Evolutionary conservation across 2,797 vertebrate species (phyloP), one percentile per base, ranked within the genome.

Genomic region (Micromesistius poutassou): DNA sequence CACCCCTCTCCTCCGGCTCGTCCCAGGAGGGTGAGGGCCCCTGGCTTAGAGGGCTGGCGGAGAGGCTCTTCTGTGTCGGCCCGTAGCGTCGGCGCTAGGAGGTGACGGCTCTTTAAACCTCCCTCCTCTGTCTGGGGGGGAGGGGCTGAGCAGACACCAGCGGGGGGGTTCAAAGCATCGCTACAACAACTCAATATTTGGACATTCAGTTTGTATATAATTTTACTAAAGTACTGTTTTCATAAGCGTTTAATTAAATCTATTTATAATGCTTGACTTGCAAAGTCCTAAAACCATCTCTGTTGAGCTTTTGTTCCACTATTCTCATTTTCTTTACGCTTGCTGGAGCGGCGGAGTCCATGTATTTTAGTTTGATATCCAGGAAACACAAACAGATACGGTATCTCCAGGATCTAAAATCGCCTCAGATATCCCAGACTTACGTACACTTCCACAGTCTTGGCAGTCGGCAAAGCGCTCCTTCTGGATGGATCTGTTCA

Each of bases 381-480:
- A 68, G 62, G 25, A 6, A 68, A 68, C 55, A 25, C 25, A 28
- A 28, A 68, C 62, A 68, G 62, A 68, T 4, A 12, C 62, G 2
- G 55, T 66, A 28, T n/a, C 55, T 66, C 55, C 55, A 68, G 9
- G 25, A 3, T 8, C n/a, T 68, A 68, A 68, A 2, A 9, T 28
- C 62, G 28, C 62, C 62, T 28, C 31, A 46, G 5, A 25, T 42
- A 40, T 71, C 42, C 62, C 66, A 80, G 74, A 95, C 92, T 95
- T 95, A 98, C 97, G 0, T 97, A 98, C 94, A 91, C 87, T 91
- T 76, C 78, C 93, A 87, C 96, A 97, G 88, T 96, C 96, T 73
- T 94, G 93, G 76, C 93, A 94, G 80, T 92, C 86, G 75, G 91
- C 76, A 6, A 91, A 73, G 0, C 85, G 87, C 1, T 42, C 72